phyloP scores from a whole-genome alignment of 2,888 invertebrate species.

The Orchesellides sinensis region DNA sequence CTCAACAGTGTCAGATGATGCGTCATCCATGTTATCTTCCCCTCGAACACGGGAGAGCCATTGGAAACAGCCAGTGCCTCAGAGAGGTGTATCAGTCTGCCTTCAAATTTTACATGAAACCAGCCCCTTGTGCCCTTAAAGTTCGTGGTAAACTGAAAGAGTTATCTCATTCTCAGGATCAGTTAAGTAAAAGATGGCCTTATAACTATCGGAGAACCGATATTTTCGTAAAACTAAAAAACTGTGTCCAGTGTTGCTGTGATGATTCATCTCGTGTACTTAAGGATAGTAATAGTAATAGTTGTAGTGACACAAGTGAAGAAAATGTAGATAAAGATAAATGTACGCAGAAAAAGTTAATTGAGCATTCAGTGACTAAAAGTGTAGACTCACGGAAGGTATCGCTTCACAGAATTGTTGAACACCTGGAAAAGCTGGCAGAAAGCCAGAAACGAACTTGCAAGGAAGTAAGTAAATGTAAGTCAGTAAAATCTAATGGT shows the following conservation, averaged over 20 bases:
- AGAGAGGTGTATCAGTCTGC: conserved; percentile 65
- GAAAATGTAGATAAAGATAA: conserved; percentile 25
- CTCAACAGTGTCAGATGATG: conserved; percentile 88
- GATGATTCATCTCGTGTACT: conserved; percentile 64
- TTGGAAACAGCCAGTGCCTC: conserved; percentile 78
- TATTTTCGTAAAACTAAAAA: conserved; percentile 56
- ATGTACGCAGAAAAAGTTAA: neutral
- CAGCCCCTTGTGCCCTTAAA: conserved; percentile 68
- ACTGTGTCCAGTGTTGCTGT: conserved; percentile 65
- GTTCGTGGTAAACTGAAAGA: conserved; percentile 54
- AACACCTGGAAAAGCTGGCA: conserved; percentile 40
- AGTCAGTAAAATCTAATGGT: conserved; percentile 17
- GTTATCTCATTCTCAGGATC: conserved; percentile 60
- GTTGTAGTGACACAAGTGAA: conserved; percentile 52
- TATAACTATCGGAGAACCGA: conserved; percentile 49
- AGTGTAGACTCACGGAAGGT: conserved; percentile 16
- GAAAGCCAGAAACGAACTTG: conserved; percentile 3
- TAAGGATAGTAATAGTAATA: conserved; percentile 57
- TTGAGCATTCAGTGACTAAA: conserved; percentile 4
- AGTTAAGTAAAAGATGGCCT: conserved; percentile 66
- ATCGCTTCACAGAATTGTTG: conserved; percentile 31
- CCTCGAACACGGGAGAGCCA: conserved; percentile 94
- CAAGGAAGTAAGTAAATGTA: conserved; percentile 21
- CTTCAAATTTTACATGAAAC: conserved; percentile 71
- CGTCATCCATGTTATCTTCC: conserved; percentile 92